Percentiles rank a stretch among this genome's conserved stretches.
Conservation (phyloP, 2,888 invertebrate species). For the Drosophila kambysellisi region DNA sequence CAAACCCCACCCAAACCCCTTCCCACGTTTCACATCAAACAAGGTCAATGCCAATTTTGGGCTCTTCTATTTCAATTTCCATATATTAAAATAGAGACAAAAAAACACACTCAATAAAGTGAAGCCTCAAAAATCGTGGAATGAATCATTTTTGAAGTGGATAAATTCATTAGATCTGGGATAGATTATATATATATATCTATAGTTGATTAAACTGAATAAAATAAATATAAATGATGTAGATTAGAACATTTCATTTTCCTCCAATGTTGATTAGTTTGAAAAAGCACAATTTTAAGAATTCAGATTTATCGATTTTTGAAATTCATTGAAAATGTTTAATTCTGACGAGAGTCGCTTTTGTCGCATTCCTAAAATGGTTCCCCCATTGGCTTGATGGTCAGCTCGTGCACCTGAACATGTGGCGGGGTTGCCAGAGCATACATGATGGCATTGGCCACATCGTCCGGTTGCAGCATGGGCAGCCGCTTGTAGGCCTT, state of each 20-base stretch:
- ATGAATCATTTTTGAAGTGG: neutral
- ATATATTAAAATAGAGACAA: too few relatives aligned
- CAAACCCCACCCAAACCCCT: neutral
- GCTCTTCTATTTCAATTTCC: neutral
- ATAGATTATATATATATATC: too few relatives aligned
- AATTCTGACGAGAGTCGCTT: neutral
- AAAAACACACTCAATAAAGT: neutral
- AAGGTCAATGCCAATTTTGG: neutral
- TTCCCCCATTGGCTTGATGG: slow-evolving; percentile 79
- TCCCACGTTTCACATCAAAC: neutral
- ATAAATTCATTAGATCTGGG: too few relatives aligned
- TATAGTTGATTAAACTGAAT: neutral
- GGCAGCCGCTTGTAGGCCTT: slow-evolving; percentile 51
- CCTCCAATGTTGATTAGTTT: neutral
- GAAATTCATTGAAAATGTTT: neutral
- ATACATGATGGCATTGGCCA: slow-evolving; percentile 73
- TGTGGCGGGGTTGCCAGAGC: slow-evolving; percentile 75
- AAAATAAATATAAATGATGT: too few relatives aligned
- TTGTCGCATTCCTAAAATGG: slow-evolving; percentile 40
- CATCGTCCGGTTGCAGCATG: slow-evolving; percentile 73
- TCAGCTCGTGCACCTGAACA: slow-evolving; percentile 79
- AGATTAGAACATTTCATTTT: neutral
- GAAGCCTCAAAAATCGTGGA: neutral
- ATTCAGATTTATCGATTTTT: neutral
- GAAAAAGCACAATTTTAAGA: neutral